These are phyloP conservation scores for Scelioninae gen. 1 DNA, from an alignment of 2,888 invertebrate genomes.

Conservation along the genomic window DNA sequence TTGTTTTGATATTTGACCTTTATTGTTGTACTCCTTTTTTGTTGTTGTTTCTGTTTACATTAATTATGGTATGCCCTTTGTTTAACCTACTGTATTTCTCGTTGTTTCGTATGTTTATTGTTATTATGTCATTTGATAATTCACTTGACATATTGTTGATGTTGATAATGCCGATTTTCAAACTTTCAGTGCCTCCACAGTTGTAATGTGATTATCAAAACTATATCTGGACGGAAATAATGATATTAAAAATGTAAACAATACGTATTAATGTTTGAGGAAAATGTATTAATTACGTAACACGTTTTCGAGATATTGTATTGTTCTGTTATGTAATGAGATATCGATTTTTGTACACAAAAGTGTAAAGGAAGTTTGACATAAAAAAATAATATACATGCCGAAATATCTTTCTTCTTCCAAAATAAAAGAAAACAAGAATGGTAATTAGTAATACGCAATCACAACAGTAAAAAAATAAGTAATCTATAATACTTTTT, in stretches of 20 bases:
- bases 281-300: slow-evolving; percentile 24
- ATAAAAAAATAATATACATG: too few species aligned
- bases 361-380: background rate
- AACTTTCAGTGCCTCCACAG: slow-evolving; percentile 37
- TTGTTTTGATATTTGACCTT: too few species aligned
- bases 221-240: slow-evolving; percentile 38
- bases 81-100: too few species aligned
- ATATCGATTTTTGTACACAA: slow-evolving; percentile 30
- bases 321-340: slow-evolving; percentile 22
- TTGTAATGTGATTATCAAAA: slow-evolving; percentile 43
- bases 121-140: background rate
- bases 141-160: background rate
- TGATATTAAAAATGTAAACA: slow-evolving; percentile 8
- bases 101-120: too few species aligned
- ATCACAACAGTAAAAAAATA: too few species aligned
- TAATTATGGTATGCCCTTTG: too few species aligned
- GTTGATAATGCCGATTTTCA: slow-evolving; percentile 1
- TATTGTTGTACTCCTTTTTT: too few species aligned
- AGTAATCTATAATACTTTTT: too few species aligned
- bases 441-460: too few species aligned
- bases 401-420: too few species aligned
- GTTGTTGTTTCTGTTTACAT: too few species aligned
- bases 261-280: slow-evolving; percentile 2
- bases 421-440: too few species aligned
- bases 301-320: slow-evolving; percentile 7